Evolutionary conservation across 2,797 vertebrate genomes (phyloP).

Genomic region (Cyclura pinguis): DNA sequence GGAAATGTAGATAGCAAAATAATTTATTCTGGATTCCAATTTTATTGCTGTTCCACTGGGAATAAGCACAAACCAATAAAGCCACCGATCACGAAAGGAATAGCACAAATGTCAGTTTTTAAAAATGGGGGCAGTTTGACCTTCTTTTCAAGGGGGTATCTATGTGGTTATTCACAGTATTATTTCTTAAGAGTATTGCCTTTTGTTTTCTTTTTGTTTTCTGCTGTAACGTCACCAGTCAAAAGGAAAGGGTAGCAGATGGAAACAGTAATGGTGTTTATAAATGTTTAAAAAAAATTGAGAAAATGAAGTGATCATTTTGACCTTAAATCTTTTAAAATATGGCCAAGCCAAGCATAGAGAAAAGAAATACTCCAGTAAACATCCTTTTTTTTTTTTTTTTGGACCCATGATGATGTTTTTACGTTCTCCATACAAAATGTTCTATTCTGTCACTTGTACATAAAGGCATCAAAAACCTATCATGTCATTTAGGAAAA

Average conservation of each 20-base stretch:
- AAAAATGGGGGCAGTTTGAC: slow-evolving; percentile 40
- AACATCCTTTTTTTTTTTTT: slow-evolving; percentile 36
- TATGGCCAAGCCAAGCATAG: slow-evolving; percentile 51
- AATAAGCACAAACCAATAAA: slow-evolving; percentile 52
- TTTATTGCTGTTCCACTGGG: slow-evolving; percentile 70
- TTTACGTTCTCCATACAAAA: slow-evolving; percentile 70
- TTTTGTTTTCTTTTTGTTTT: slow-evolving; percentile 12
- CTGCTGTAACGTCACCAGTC: slow-evolving; percentile 63
- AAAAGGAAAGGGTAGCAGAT: slow-evolving; percentile 46
- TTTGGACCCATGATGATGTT: slow-evolving; percentile 74
- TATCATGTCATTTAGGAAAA: slow-evolving; percentile 78
- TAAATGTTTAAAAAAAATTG: slow-evolving; percentile 62
- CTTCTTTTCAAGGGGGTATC: slow-evolving; percentile 52
- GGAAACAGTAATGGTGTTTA: slow-evolving; percentile 52
- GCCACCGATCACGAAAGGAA: slow-evolving; percentile 67
- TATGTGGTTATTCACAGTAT: slow-evolving; percentile 58
- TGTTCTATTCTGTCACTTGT: slow-evolving; percentile 78
- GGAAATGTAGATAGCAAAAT: slow-evolving; percentile 64
- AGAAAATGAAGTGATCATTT: slow-evolving; percentile 46
- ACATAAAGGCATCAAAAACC: slow-evolving; percentile 79
- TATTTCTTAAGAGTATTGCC: slow-evolving; percentile 59
- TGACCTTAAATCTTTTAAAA: slow-evolving; percentile 66
- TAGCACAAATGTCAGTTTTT: slow-evolving; percentile 52
- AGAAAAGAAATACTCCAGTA: slow-evolving; percentile 61
- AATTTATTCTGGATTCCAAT: slow-evolving; percentile 71